These are phyloP conservation scores for Stenurella melanura DNA, from an alignment of 2,888 invertebrate species.

Conservation along the genomic window DNA sequence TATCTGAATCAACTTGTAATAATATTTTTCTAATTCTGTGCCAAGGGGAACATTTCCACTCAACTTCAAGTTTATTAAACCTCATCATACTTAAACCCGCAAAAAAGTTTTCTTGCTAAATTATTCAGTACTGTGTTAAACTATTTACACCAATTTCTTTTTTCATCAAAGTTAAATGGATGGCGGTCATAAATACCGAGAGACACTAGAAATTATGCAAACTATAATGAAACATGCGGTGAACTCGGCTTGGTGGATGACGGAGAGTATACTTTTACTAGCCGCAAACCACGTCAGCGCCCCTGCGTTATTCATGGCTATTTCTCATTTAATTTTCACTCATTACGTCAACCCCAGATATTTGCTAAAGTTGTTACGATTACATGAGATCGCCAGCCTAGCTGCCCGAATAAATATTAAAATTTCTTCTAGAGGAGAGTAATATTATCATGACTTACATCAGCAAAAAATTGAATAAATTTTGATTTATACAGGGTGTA, in stretches of 20 bases:
- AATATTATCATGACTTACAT: not conserved
- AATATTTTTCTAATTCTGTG: too few relatives aligned
- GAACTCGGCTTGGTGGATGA: conserved; percentile 22
- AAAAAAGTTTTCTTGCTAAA: not conserved
- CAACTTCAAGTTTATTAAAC: not conserved
- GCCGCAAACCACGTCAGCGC: conserved; percentile 29
- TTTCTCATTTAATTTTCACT: conserved; percentile 38
- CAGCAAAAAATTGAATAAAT: too few relatives aligned
- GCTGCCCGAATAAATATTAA: not conserved
- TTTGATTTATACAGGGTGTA: too few relatives aligned
- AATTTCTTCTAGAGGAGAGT: not conserved
- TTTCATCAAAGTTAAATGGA: conserved; percentile 19
- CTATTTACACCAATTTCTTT: conserved; percentile 4
- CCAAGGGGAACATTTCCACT: too few relatives aligned
- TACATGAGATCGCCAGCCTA: not conserved
- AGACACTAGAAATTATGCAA: conserved; percentile 35
- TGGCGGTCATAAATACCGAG: conserved; percentile 11
- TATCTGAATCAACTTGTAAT: too few relatives aligned
- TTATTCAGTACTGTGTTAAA: not conserved
- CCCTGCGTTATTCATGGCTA: conserved; percentile 33
- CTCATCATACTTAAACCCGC: not conserved
- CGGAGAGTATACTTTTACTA: conserved; percentile 33
- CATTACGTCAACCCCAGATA: conserved; percentile 31
- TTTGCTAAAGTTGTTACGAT: conserved; percentile 12
- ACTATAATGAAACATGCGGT: conserved; percentile 31